Conservation (phyloP, 2,797 vertebrate species). For the Gouania willdenowi region DNA sequence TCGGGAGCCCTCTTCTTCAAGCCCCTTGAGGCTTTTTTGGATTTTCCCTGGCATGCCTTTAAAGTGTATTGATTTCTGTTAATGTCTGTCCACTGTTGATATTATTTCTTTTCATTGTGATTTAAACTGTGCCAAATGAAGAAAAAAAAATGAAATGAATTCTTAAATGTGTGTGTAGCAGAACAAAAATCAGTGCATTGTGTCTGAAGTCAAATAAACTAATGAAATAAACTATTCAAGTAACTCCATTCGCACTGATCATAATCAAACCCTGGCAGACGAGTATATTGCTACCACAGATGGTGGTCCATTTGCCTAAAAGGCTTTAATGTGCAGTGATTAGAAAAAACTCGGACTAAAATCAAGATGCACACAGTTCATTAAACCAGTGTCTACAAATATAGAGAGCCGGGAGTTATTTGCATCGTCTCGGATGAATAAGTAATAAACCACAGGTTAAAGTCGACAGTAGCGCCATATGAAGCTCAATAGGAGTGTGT, state of each 20-base stretch:
- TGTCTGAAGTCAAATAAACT: too few species aligned
- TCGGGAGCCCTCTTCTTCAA: too few species aligned
- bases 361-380: conserved; percentile 50
- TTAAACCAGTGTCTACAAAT: conserved; percentile 24
- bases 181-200: neutral
- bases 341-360: conserved; percentile 28
- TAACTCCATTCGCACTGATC: conserved; percentile 22
- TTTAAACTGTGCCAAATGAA: too few species aligned
- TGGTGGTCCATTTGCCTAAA: conserved; percentile 51
- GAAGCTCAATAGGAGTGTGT: too few species aligned
- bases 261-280: conserved; percentile 26
- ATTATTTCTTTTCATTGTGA: too few species aligned
- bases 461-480: conserved; percentile 62
- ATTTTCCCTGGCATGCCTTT: too few species aligned
- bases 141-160: too few species aligned
- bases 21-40: too few species aligned
- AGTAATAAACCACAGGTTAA: conserved; percentile 62
- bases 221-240: conserved; percentile 35
- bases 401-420: conserved; percentile 37
- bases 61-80: too few species aligned
- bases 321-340: conserved; percentile 39
- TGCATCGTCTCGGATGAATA: conserved; percentile 50
- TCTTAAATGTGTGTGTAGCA: too few species aligned
- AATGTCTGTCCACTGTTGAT: too few species aligned
- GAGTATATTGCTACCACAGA: conserved; percentile 42